Conservation (phyloP, 2,113 vertebrate genomes). For the Poeciliopsis retropinna region DNA sequence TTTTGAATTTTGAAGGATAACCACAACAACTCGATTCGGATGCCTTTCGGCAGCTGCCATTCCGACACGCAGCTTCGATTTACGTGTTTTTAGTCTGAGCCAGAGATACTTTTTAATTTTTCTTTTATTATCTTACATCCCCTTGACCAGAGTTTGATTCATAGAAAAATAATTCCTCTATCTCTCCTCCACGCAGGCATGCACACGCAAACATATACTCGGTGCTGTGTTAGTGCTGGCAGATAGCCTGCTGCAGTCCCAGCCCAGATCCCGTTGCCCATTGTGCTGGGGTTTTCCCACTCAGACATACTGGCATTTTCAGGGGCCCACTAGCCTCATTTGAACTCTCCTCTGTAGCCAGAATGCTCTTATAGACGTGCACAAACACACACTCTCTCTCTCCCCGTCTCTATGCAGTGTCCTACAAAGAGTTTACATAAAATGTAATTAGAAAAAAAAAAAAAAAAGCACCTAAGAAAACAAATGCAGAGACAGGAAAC, state of each 20-base stretch:
- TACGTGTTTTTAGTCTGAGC: not conserved
- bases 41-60: not conserved
- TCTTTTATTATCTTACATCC: not conserved
- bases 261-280: conserved; percentile 52
- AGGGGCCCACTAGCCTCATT: conserved; percentile 52
- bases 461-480: conserved; percentile 64
- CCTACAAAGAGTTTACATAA: conserved; percentile 45
- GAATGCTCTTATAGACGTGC: conserved; percentile 28
- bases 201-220: conserved; percentile 3
- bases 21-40: not conserved
- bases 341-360: conserved; percentile 49
- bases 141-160: conserved; percentile 16
- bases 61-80: not conserved
- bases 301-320: conserved; percentile 66
- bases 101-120: not conserved
- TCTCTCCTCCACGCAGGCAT: conserved; percentile 9
- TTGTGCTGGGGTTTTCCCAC: conserved; percentile 72
- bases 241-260: conserved; percentile 49
- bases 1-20: not conserved
- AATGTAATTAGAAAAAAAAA: conserved; percentile 58
- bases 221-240: conserved; percentile 55
- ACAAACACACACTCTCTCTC: not conserved
- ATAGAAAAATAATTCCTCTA: conserved; percentile 16
- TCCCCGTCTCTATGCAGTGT: conserved; percentile 26
- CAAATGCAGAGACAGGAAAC: conserved; percentile 71